Percentiles rank a stretch among this genome's conserved stretches.
Conservation (phyloP, 2,113 vertebrate genomes). For the Spermophilus dauricus region DNA sequence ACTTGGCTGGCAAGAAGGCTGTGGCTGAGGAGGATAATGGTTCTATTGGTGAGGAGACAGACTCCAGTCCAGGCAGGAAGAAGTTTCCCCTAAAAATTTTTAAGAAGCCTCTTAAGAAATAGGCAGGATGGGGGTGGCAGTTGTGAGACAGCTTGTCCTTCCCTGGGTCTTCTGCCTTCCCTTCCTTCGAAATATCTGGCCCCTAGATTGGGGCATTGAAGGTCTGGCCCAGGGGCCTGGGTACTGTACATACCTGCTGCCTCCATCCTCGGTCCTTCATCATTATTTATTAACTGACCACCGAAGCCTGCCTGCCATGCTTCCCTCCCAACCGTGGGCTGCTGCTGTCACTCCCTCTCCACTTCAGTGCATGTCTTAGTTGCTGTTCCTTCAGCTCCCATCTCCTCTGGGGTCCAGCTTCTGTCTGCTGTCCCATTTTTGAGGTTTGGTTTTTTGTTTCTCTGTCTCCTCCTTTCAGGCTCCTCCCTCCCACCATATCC, state of each 20-base stretch:
- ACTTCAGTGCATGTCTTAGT: conserved; percentile 83
- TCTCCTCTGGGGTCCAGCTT: conserved; percentile 75
- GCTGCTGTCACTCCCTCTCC: conserved; percentile 64
- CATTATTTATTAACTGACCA: conserved; percentile 89
- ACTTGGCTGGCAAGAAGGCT: conserved; percentile 96
- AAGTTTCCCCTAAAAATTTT: conserved; percentile 99
- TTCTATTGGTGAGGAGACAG: conserved; percentile 96
- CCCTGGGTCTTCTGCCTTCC: conserved; percentile 62
- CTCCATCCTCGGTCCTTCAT: conserved; percentile 71
- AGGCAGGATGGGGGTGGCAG: conserved; percentile 74
- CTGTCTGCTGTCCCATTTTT: conserved; percentile 80
- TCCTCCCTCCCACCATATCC: conserved; percentile 54
- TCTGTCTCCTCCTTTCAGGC: conserved; percentile 73
- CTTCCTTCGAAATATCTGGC: conserved; percentile 47
- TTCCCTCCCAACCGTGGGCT: conserved; percentile 66
- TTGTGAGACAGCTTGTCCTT: conserved; percentile 70
- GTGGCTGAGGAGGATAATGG: conserved; percentile 95
- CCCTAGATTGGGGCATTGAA: conserved; percentile 45
- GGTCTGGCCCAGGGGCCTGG: conserved; percentile 65
- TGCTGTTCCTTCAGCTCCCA: conserved; percentile 71
- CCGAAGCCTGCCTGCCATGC: conserved; percentile 72
- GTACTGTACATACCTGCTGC: conserved; percentile 73
- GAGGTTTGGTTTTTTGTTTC: conserved; percentile 84
- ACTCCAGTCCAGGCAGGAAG: conserved; percentile 94
- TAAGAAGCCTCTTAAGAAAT: conserved; percentile 97